Evolutionary conservation across 2,888 invertebrate genomes (phyloP), one percentile per base, ranked within the genome.

Genomic region (Melangyna quadrimaculata): DNA sequence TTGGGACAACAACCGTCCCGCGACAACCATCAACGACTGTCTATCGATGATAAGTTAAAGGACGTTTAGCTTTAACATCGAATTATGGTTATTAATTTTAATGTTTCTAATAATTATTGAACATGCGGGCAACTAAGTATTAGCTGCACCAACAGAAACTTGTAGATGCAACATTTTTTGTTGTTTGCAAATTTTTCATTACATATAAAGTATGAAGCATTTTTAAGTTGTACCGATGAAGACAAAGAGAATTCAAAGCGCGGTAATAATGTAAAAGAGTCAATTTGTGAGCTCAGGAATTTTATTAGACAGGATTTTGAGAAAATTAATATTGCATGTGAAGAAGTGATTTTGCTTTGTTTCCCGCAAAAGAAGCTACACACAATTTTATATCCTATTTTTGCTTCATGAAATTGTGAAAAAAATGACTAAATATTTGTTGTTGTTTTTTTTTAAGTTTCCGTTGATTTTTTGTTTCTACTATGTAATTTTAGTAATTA

Each of bases 41-140:
- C 43, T 0, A 43, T 40, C 32, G 51, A 35, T 71, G 70, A 65
- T 78, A 65, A 69, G 78, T 55, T 59, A 35, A 67, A 40, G 71
- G 57, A 71, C 59, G 35, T 61, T 72, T 35, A 69, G 24, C 35
- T 35, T 55, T 6, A 10, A 37, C 43, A 71, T 82, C 35, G 19
- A 75, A 82, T 78, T 78, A 78, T 67, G 55, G 78, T 78, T 73
- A 82, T 82, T 73, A 78, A 73, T 69, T 78, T 73, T 35, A 35
- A 67, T 67, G 35, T 22, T 35, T 24, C 32, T 51, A 35, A 51
- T n/a, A n/a, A n/a, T n/a, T n/a, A n/a, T 51, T 48, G 5, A 65
- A 65, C 65, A 65, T 65, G n/a, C n/a, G 63, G 8, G 14, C 19
- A 40, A 32, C 12, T 32, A 40, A 45, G 19, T 37, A 37, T n/a